Evolutionary conservation across 2,113 vertebrate species (phyloP).

Genomic region (Microcebus ravelobensis): DNA sequence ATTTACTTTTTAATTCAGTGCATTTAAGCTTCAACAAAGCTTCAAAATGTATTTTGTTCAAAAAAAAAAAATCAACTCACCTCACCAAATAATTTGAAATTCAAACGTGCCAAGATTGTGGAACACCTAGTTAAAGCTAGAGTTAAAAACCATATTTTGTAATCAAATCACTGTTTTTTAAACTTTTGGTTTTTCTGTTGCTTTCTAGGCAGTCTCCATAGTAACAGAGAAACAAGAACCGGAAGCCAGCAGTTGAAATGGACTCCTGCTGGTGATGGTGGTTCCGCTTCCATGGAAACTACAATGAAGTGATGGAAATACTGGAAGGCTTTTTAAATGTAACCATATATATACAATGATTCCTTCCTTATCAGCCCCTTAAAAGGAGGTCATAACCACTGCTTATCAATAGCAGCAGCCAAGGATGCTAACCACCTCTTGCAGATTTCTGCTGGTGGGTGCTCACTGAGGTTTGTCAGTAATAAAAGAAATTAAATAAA

Average conservation of each 20-base stretch:
- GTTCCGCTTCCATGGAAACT: constrained; percentile 65
- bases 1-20: not conserved
- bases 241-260: constrained; percentile 52
- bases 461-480: not conserved
- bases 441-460: not conserved
- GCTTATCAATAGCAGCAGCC: not conserved
- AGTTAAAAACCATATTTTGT: constrained; percentile 25
- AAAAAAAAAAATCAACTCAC: not conserved
- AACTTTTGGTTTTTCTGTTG: constrained; percentile 52
- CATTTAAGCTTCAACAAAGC: not conserved
- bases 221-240: constrained; percentile 66
- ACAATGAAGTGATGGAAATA: not conserved
- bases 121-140: not conserved
- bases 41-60: not conserved
- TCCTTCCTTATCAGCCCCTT: not conserved
- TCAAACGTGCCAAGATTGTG: not conserved
- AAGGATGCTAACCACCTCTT: not conserved
- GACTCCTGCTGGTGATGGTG: constrained; percentile 34
- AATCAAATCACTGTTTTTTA: constrained; percentile 54
- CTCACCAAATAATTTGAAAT: constrained; percentile 19
- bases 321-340: not conserved
- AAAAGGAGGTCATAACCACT: not conserved
- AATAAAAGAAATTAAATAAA: not conserved
- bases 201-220: constrained; percentile 65
- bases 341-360: not conserved